Conservation (phyloP, 1,140 invertebrate species). For the Bombus pyrosoma region DNA sequence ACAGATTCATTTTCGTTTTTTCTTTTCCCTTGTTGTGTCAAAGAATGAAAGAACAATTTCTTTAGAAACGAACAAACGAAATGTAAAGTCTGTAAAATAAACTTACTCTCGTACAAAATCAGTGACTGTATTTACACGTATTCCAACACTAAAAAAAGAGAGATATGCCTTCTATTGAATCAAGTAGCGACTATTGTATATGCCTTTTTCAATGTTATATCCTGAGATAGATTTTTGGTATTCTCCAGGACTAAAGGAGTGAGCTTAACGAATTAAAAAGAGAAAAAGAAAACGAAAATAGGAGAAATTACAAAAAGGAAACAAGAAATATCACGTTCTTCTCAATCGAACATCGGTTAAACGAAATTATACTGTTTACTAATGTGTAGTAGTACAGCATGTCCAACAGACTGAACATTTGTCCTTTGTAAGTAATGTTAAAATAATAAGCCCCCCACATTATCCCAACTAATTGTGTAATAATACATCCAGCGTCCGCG, state of each 20-base stretch:
- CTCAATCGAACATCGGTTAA: conserved; percentile 10
- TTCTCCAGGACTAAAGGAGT: conserved; percentile 36
- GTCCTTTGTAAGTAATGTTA: conserved; percentile 51
- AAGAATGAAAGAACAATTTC: not conserved
- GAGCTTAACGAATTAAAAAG: conserved; percentile 31
- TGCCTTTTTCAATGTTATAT: conserved; percentile 23
- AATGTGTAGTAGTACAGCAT: conserved; percentile 46
- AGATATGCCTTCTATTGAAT: conserved; percentile 45
- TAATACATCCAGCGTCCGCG: conserved; percentile 40
- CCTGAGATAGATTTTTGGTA: not conserved
- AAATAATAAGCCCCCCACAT: conserved; percentile 52
- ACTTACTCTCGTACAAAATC: conserved; percentile 56
- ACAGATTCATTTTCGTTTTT: conserved; percentile 5
- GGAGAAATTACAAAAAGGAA: not conserved
- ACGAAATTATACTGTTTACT: conserved; percentile 33
- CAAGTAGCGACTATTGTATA: conserved; percentile 49
- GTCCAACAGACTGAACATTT: conserved; percentile 51
- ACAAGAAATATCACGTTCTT: conserved; percentile 17
- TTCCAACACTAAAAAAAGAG: conserved; percentile 10
- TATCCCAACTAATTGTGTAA: conserved; percentile 51
- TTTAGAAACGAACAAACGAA: conserved; percentile 36
- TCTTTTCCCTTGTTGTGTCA: not conserved
- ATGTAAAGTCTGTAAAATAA: conserved; percentile 52
- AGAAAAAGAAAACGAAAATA: not conserved
- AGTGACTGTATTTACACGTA: conserved; percentile 42